A percentile compares a stretch with the other conserved stretches of the same genome.
Conservation (phyloP, 1,140 invertebrate species). For the Eriosoma lanigerum region DNA sequence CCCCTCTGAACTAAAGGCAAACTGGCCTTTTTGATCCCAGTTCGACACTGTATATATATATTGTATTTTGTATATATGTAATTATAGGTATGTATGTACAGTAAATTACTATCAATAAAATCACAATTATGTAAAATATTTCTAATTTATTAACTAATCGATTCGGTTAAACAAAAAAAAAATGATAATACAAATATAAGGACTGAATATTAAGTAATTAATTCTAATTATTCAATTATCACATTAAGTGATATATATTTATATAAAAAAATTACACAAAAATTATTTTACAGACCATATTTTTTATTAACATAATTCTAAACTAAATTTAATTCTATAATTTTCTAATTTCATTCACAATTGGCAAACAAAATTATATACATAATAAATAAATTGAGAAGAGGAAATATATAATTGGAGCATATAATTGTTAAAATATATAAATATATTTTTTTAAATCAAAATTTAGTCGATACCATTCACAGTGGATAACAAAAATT, state of each 20-base stretch:
- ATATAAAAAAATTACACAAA: slow-evolving; percentile 26
- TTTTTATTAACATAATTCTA: slow-evolving; percentile 41
- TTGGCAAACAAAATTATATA: slow-evolving; percentile 48
- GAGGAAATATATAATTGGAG: neutral
- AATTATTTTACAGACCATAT: slow-evolving; percentile 23
- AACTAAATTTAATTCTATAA: slow-evolving; percentile 36
- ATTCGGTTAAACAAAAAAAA: no score
- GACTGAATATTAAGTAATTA: no score
- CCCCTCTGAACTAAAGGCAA: no score
- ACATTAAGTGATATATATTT: neutral
- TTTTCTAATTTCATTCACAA: slow-evolving; percentile 40
- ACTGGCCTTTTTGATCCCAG: no score
- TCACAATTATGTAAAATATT: no score
- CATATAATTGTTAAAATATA: neutral
- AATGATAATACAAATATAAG: no score
- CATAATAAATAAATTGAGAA: slow-evolving; percentile 42
- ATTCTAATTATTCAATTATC: no score
- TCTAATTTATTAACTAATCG: no score
- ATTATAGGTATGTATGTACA: no score
- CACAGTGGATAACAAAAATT: neutral
- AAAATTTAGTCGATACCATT: slow-evolving; percentile 17
- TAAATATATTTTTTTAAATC: slow-evolving; percentile 11
- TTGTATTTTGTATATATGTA: no score
- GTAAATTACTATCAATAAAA: no score
- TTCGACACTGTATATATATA: no score